A percentile compares a stretch with the other conserved stretches of the same genome.
Evolutionary conservation across 2,113 vertebrate species (phyloP).

Genomic region (Apteryx mantelli): DNA sequence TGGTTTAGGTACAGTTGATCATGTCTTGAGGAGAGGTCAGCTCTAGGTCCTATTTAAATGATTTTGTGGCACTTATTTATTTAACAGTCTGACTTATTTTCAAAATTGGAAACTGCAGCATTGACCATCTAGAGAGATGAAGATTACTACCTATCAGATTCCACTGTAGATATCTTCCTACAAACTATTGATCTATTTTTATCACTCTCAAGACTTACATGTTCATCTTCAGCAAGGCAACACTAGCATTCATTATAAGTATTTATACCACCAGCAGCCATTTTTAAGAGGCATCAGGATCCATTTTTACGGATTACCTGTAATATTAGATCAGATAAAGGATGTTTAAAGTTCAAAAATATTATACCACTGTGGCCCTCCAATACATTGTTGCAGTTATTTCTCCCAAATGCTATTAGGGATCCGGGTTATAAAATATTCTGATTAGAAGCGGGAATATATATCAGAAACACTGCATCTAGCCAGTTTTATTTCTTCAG

Average conservation of each 20-base stretch:
- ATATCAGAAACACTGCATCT: background rate
- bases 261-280: background rate
- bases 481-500: background rate
- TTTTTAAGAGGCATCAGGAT: background rate
- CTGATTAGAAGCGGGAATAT: background rate
- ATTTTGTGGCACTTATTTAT: background rate
- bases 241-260: background rate
- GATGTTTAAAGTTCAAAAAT: background rate
- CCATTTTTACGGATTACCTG: constrained; percentile 46
- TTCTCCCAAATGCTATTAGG: background rate
- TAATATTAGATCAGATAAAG: constrained; percentile 25
- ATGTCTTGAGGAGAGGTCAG: background rate
- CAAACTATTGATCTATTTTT: background rate
- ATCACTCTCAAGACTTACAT: background rate
- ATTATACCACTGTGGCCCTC: background rate
- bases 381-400: background rate
- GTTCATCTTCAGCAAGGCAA: background rate
- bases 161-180: background rate
- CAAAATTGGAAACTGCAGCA: background rate
- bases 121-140: background rate
- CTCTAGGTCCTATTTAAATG: background rate
- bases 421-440: background rate
- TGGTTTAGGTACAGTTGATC: background rate
- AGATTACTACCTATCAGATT: background rate
- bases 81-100: background rate